Conservation (phyloP, 1,140 invertebrate genomes). For the Pseudomyrmex flavicornis region DNA sequence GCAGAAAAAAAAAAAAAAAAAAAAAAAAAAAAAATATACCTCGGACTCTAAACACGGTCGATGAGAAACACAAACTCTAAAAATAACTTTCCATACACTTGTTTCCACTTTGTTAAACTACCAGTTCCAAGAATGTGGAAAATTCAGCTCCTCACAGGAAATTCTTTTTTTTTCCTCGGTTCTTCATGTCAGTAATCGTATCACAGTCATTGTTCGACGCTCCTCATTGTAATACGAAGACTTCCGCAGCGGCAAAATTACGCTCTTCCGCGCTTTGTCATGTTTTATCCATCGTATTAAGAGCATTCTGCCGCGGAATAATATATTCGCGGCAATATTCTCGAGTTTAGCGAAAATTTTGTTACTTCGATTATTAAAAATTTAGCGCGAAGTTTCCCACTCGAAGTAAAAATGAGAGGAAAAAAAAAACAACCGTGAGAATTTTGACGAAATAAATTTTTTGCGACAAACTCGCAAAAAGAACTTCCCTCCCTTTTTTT, state of each 20-base stretch:
- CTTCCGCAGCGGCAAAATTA: constrained; percentile 51
- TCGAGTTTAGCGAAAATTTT: background rate
- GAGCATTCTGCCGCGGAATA: background rate
- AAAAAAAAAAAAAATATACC: background rate
- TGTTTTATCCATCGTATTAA: constrained; percentile 30
- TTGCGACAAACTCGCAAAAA: background rate
- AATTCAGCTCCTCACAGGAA: constrained; percentile 22
- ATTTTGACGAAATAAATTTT: background rate
- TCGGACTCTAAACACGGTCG: background rate
- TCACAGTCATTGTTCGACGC: constrained; percentile 52
- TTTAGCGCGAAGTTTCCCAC: background rate
- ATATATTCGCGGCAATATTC: background rate
- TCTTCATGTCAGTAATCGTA: constrained; percentile 46
- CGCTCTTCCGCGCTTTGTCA: constrained; percentile 46
- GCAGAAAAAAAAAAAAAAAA: too few relatives aligned
- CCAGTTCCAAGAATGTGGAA: background rate
- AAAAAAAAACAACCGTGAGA: background rate
- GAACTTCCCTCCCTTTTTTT: too few relatives aligned
- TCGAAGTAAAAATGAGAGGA: background rate
- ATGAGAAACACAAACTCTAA: too few relatives aligned
- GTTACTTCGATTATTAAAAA: background rate
- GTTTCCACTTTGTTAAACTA: background rate
- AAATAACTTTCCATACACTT: background rate
- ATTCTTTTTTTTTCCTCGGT: background rate
- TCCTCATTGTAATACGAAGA: constrained; percentile 52